Evolutionary conservation across 2,888 invertebrate genomes (phyloP), one percentile per base, ranked within the genome.

Genomic region (Sinhomidia bicolor): DNA sequence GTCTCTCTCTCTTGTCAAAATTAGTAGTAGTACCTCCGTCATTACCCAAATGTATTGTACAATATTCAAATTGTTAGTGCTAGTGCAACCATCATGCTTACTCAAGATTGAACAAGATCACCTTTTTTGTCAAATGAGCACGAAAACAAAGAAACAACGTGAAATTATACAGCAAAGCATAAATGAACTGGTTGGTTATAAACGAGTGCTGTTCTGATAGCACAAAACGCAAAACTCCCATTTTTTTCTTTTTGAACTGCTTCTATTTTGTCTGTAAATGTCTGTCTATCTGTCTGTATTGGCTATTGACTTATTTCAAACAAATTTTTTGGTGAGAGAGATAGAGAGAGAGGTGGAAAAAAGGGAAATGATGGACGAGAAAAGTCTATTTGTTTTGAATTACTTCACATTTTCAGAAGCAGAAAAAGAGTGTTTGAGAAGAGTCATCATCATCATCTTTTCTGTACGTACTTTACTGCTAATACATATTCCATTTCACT

Each of bases 331-430:
- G 36, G 36, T 5, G 54, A 74, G 20, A 71, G 7, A 71, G 12
- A 17, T 7, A 68, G 36, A 32, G 32, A 54, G 26, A 76, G n/a
- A 74, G 23, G 32, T 51, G 41, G 36, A 54, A 74, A 41, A 82
- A 41, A 82, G 17, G 78, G 51, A 88, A 83, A 65, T 82, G 79
- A 88, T 71, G 88, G 88, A 88, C 88, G 79, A 83, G 88, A 79
- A 54, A 84, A 78, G 79, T 78, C 83, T 88, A 79, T 88, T 84
- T 88, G 88, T 88, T 88, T 88, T 88, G 88, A 88, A 88, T 88
- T 88, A 88, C 79, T 88, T 84, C 79, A 79, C 78, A 83, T 83
- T 83, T 78, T 84, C 88, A 84, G 68, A 83, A 79, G 57, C 88
- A 84, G 78, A 83, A 83, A 68, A 78, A 71, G 83, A 83, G 88